A percentile compares a stretch with the other conserved stretches of the same genome.
phyloP scores from a whole-genome alignment of 2,113 vertebrate species.

The Perognathus longimembris region DNA sequence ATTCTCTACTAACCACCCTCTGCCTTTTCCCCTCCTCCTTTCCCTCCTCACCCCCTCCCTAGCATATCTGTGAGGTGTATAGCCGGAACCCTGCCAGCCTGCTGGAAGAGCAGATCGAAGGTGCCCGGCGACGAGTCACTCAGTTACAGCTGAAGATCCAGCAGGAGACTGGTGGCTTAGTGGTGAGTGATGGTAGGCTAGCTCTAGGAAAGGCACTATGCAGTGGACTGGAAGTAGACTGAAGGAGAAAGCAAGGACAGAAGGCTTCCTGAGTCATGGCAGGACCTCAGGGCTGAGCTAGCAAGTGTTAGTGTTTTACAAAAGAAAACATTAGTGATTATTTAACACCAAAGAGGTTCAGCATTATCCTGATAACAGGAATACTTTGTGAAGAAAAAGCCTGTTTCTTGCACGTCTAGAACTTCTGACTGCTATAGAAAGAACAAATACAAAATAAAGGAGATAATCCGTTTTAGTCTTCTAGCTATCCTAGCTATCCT shows the following conservation, averaged over 20 bases:
- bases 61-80: conserved; percentile 90
- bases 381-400: neutral
- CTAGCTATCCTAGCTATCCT: neutral
- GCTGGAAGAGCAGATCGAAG: conserved; percentile 92
- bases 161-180: conserved; percentile 87
- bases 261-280: neutral
- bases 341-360: neutral
- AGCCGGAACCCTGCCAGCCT: conserved; percentile 88
- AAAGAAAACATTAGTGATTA: neutral
- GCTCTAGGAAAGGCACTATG: neutral
- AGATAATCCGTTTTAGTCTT: neutral
- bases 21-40: conserved; percentile 31
- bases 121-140: conserved; percentile 91
- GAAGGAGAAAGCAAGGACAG: neutral
- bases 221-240: too few species aligned
- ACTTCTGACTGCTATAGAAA: neutral
- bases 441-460: neutral
- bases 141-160: conserved; percentile 94
- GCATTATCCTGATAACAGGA: too few species aligned
- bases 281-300: neutral
- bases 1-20: conserved; percentile 60
- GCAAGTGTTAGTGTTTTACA: neutral
- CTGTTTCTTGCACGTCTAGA: neutral
- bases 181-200: conserved; percentile 76
- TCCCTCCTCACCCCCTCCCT: neutral